Evolutionary conservation across 2,797 vertebrate species (phyloP), one percentile per base, ranked within the genome.

Genomic region (Pantherophis alleghaniensis): DNA sequence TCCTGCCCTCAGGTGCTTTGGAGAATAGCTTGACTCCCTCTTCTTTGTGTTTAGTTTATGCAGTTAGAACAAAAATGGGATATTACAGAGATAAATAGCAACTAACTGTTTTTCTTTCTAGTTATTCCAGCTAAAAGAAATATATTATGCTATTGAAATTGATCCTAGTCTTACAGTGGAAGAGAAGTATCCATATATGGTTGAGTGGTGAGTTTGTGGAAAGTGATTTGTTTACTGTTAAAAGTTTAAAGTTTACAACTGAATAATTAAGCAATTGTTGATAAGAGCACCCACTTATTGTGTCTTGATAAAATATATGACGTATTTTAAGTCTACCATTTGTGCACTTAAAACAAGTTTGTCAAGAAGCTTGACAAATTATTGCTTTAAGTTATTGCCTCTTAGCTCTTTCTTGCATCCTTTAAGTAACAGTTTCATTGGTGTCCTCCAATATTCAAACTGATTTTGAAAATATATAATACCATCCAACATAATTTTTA

Each of bases 61-160:
- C 90, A 94, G 69, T 66, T 61, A 56, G 92, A 95, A 63, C 26
- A 63, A 47, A 28, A 28, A 88, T 60, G 26, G 4, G 26, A 7
- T 57, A 47, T 37, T 20, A 60, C 47, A 14, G 13, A 90, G 3
- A 86, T 26, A 69, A 83, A 66, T 90, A 3, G 51, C 93, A 89
- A 69, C 57, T 79, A 10, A 88, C 53, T 32, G 66, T 87, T 90
- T 69, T 91, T 51, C 88, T 92, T 94, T 95, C 55, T 89, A 99
- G 98, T 98, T 99, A 95, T 87, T 98, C 93, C 98, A 99, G 95
- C 98, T 99, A 91, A 99, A 98, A 97, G 98, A 99, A 91, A 99
- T 98, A 22, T 99, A 99, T 90, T 99, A 99, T 53, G 98, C 99
- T 91, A 99, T 99, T 94, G 99, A 99, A 98, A 98, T 99, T 55